These are phyloP conservation scores for Tokudaia muenninki DNA, from an alignment of 2,797 vertebrate species.

Conservation along the genomic window DNA sequence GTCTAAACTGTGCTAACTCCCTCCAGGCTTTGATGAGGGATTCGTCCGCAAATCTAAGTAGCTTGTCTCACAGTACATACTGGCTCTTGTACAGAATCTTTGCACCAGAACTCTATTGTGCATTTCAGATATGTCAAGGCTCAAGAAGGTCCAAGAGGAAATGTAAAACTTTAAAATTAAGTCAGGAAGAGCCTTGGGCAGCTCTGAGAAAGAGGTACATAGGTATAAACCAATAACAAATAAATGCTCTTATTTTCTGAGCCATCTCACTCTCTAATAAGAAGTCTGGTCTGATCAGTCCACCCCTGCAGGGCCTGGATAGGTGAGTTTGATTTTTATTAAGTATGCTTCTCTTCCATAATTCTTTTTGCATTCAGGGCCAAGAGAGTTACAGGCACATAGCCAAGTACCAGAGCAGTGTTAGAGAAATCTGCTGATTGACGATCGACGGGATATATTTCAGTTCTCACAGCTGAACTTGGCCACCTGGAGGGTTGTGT, in stretches of 20 bases:
- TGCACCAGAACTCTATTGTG: neutral
- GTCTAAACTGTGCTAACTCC: neutral
- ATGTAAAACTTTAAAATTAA: constrained; percentile 69
- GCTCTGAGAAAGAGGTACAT: constrained; percentile 44
- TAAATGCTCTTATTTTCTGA: neutral
- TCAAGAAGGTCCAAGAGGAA: constrained; percentile 23
- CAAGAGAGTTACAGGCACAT: constrained; percentile 12
- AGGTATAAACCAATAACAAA: constrained; percentile 54
- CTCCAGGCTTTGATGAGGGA: neutral
- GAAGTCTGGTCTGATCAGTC: neutral
- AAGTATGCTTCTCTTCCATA: constrained; percentile 63
- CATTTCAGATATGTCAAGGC: neutral
- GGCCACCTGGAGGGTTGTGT: neutral
- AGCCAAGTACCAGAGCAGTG: neutral
- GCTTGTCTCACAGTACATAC: neutral
- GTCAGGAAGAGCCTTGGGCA: constrained; percentile 53
- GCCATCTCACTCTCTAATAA: constrained; percentile 44
- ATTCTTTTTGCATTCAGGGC: constrained; percentile 45
- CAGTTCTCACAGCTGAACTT: constrained; percentile 7
- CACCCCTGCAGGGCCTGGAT: constrained; percentile 42
- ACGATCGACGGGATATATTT: constrained; percentile 35
- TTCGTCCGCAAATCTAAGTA: neutral
- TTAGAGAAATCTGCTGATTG: constrained; percentile 45
- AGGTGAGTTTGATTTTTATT: constrained; percentile 69
- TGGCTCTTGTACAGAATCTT: neutral